These are phyloP conservation scores for Tigriopus japonicus DNA, from an alignment of 1,140 invertebrate genomes.

Conservation along the genomic window DNA sequence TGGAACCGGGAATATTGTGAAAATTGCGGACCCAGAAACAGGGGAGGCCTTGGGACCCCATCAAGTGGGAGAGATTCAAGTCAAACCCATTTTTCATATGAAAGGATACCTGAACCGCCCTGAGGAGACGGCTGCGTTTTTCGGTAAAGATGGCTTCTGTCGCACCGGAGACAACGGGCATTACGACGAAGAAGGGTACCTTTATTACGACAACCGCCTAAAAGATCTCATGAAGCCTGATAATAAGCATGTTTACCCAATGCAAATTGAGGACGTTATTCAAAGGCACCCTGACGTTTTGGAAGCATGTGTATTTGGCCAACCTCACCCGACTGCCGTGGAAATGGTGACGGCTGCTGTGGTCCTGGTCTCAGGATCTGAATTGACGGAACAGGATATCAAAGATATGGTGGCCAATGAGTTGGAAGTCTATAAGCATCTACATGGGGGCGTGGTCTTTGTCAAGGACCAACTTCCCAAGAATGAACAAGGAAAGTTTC, in stretches of 20 bases:
- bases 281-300: background rate
- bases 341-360: slow-evolving; percentile 1
- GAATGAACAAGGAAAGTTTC: background rate
- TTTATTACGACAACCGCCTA: background rate
- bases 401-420: background rate
- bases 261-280: background rate
- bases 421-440: background rate
- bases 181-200: background rate
- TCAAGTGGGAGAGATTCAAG: background rate
- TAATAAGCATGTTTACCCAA: background rate
- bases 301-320: background rate
- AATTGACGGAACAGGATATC: background rate
- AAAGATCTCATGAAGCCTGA: background rate
- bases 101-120: background rate
- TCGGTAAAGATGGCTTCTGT: background rate
- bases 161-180: background rate
- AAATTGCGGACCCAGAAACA: background rate
- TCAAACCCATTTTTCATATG: background rate
- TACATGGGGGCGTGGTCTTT: background rate
- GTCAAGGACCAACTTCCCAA: background rate
- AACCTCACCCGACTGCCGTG: background rate
- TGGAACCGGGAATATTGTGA: background rate
- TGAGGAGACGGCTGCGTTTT: background rate
- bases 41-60: background rate
- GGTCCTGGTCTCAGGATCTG: background rate